Conservation (phyloP, 2,113 vertebrate species). For the Sinocyclocheilus rhinocerous region DNA sequence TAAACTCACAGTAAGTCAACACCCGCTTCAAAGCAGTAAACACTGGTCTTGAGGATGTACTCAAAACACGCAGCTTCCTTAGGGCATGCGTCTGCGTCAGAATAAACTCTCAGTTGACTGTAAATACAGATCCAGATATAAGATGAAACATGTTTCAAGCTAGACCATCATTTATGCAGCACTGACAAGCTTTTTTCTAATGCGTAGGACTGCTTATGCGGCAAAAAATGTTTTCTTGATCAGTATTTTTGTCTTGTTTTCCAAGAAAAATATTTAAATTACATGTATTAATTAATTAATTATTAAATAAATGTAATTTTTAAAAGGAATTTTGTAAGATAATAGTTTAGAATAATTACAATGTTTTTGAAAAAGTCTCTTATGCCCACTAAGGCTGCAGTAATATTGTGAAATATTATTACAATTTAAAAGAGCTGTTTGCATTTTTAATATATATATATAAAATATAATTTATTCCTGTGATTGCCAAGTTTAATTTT, state of each 20-base stretch:
- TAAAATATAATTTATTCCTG: background rate
- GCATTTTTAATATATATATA: too few relatives aligned
- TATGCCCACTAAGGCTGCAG: too few relatives aligned
- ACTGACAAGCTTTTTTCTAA: too few relatives aligned
- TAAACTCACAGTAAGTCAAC: constrained; percentile 1
- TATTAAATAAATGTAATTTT: background rate
- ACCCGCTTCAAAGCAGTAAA: constrained; percentile 8
- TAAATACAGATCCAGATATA: background rate
- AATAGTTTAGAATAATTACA: too few relatives aligned
- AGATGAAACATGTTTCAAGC: background rate
- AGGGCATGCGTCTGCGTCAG: background rate
- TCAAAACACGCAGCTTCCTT: background rate
- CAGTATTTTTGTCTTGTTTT: background rate
- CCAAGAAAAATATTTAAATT: background rate
- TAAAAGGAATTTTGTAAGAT: too few relatives aligned
- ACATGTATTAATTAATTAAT: background rate
- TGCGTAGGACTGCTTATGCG: too few relatives aligned
- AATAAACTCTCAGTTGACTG: background rate
- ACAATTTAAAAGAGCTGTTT: background rate
- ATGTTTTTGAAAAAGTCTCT: too few relatives aligned
- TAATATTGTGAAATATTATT: background rate
- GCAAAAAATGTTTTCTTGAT: background rate
- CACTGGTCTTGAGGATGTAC: constrained; percentile 3
- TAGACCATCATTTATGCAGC: too few relatives aligned
- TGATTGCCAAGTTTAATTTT: background rate